These are phyloP conservation scores for Tridacna gigas DNA, from an alignment of 2,888 invertebrate species.

Conservation along the genomic window DNA sequence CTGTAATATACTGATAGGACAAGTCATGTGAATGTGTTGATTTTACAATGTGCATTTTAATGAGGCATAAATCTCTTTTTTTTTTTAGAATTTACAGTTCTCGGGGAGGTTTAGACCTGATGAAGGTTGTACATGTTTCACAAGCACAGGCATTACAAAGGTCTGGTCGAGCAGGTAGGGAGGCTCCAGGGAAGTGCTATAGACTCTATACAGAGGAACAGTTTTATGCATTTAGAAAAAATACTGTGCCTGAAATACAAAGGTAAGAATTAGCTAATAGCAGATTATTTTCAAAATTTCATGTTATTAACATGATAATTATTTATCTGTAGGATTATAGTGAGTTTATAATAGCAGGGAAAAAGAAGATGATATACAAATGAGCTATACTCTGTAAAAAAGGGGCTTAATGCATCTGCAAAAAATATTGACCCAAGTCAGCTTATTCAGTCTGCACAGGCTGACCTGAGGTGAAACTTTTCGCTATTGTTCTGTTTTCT, in stretches of 20 bases:
- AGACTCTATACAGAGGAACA: slow-evolving; percentile 93
- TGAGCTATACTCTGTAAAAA: too few species aligned
- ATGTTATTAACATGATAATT: too few species aligned
- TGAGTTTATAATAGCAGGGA: too few species aligned
- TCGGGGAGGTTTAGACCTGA: slow-evolving; percentile 92
- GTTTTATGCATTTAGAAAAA: slow-evolving; percentile 90
- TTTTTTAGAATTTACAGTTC: slow-evolving; percentile 89
- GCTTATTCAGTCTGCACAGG: too few species aligned
- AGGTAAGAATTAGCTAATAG: slow-evolving; percentile 77
- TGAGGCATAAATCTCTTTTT: not conserved
- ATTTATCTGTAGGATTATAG: too few species aligned
- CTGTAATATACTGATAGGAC: not conserved
- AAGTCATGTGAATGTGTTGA: not conserved
- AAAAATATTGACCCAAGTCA: too few species aligned
- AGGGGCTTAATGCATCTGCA: too few species aligned
- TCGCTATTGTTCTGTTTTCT: too few species aligned
- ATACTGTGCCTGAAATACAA: slow-evolving; percentile 94
- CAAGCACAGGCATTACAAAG: slow-evolving; percentile 97
- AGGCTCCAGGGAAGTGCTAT: slow-evolving; percentile 93
- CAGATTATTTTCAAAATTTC: too few species aligned
- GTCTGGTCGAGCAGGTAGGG: slow-evolving; percentile 95
- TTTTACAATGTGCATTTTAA: not conserved
- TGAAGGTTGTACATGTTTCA: slow-evolving; percentile 93
- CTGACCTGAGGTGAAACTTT: too few species aligned
- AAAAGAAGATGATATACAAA: too few species aligned